These are phyloP conservation scores for Chelon auratus DNA, from an alignment of 2,797 vertebrate genomes.

Conservation along the genomic window DNA sequence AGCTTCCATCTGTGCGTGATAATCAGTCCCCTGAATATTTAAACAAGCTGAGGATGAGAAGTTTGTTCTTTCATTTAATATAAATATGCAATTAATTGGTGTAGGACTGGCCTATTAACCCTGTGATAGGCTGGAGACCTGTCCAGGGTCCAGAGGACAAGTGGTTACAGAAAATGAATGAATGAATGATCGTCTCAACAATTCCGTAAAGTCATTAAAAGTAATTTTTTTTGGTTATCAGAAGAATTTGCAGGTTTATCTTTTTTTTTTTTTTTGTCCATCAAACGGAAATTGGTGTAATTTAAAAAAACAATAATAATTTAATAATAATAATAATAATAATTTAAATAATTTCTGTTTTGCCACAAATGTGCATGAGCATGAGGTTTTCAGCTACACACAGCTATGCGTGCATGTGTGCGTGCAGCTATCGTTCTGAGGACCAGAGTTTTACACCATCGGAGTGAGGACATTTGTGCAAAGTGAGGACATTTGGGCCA, in stretches of 20 bases:
- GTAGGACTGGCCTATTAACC: neutral
- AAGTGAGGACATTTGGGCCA: no score
- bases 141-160: no score
- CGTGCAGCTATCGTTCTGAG: no score
- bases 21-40: neutral
- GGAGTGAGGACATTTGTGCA: no score
- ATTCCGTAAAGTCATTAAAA: neutral
- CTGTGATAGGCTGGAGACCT: no score
- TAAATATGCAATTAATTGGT: slow-evolving; percentile 2
- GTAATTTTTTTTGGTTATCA: neutral
- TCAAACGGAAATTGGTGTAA: no score
- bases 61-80: neutral
- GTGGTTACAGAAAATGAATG: no score
- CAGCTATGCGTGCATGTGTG: neutral
- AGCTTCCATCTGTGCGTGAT: neutral
- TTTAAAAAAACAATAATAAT: no score
- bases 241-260: neutral
- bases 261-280: neutral
- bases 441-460: no score
- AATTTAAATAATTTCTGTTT: no score
- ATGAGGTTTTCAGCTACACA: neutral
- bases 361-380: neutral
- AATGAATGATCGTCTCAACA: no score
- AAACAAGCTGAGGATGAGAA: neutral
- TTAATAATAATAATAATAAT: no score